These are phyloP conservation scores for Chymomyza procnemis DNA, from an alignment of 2,888 invertebrate genomes.

Conservation along the genomic window DNA sequence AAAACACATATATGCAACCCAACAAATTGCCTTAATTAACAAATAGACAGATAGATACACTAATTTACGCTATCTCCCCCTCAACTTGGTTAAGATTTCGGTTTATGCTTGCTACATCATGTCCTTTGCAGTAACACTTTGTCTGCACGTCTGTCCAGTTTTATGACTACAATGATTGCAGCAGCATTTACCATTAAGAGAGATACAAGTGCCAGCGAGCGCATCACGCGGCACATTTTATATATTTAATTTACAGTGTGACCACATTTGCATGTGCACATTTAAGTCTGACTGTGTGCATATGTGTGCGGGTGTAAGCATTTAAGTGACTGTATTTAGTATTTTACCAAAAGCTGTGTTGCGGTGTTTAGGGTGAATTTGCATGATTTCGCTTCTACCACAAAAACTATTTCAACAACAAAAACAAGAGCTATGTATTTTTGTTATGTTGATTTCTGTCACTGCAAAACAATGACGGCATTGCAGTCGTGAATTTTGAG, in stretches of 20 bases:
- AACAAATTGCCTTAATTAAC: too few species aligned
- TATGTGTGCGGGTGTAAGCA: not conserved
- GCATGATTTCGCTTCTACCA: conserved; percentile 33
- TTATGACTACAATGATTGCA: conserved; percentile 31
- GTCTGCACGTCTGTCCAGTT: conserved; percentile 29
- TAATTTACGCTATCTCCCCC: too few species aligned
- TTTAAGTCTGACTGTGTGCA: conserved; percentile 14
- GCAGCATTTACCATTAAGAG: conserved; percentile 61
- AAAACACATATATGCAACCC: too few species aligned
- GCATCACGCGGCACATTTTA: conserved; percentile 69
- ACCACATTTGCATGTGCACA: conserved; percentile 40
- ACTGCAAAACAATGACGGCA: not conserved
- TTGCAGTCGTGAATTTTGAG: not conserved
- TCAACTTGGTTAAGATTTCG: conserved; percentile 54
- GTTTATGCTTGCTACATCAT: conserved; percentile 58
- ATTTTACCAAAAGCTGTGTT: conserved; percentile 25
- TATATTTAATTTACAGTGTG: conserved; percentile 70
- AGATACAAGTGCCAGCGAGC: conserved; percentile 38
- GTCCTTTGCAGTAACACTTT: not conserved
- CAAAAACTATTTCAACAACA: not conserved
- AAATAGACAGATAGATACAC: too few species aligned
- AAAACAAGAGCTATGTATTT: conserved; percentile 1
- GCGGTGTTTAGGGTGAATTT: conserved; percentile 14
- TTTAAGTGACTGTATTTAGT: conserved; percentile 35
- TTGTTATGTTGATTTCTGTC: conserved; percentile 34